Base-by-base conservation (phyloP, 2,888 invertebrate genomes). In the Leptopterna dolabrata region DNA sequence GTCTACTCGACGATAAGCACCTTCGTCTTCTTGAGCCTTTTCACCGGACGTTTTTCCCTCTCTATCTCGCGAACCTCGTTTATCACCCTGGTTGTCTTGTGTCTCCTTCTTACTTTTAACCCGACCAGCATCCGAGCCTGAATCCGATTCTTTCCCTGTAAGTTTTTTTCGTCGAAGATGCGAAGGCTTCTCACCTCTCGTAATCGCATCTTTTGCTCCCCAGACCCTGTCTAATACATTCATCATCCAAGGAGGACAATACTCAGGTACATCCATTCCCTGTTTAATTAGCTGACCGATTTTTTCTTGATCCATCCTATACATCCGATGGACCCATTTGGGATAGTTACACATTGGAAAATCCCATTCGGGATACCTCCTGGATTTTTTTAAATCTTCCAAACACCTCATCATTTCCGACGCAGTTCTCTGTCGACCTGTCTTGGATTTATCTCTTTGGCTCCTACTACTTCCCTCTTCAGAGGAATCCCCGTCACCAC, bases 281-380 rank as follows among this genome's bases (percentile, higher is more conserved):
- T 86, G 86, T 14, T 80, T 78, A 0, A 86, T 55, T 11, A 86
- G 70, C 41, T 86, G 86, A 2, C 86, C 86, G 1, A 86, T 86
- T 55, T 86, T 80, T 27, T 78, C 78, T 63, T 86, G 86, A 36
- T 86, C 86, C 86, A 86, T 78, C 14, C 86, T 13, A 55, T 86
- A 86, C 78, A 86, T 78, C 1, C 76, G 30, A 36, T 86, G 86
- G 0, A 86, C 78, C 86, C 86, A 86, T 63, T 41, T 76, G 24
- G 86, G 86, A 70, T 86, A 86, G 24, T 86, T 86, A 55, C 86
- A 86, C 55, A 78, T 27, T n/a, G 86, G 86, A 29, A 86, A 86
- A 19, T 86, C 78, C 51, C 51, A 78, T 36, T 76, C 86, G 6
- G 86, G 86, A 24, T 76, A 63, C 41, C 29, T 78, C 78, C 73